phyloP scores from a whole-genome alignment of 2,113 vertebrate species.

The Capricornis sumatraensis region DNA sequence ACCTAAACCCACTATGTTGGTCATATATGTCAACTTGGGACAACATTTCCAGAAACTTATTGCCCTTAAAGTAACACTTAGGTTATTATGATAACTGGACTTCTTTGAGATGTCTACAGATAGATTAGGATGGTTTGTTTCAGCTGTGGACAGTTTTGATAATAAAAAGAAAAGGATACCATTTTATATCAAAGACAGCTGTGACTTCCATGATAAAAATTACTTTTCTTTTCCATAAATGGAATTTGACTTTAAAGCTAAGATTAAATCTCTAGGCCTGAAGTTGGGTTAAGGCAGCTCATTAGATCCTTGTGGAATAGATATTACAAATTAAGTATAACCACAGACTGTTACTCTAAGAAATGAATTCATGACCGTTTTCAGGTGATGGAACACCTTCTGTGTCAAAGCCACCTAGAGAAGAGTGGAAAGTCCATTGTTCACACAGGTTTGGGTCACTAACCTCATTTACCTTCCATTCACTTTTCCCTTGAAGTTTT shows the following conservation, averaged over 20 bases:
- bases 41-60: slow-evolving; percentile 37
- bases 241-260: not conserved
- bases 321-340: not conserved
- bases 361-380: not conserved
- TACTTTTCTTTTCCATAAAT: not conserved
- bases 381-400: not conserved
- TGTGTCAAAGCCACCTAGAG: not conserved
- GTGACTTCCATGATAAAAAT: not conserved
- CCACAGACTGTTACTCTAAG: not conserved
- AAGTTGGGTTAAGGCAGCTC: not conserved
- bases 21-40: slow-evolving; percentile 55
- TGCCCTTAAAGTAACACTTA: slow-evolving; percentile 60
- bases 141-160: slow-evolving; percentile 46
- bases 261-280: not conserved
- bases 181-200: not conserved
- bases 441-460: not conserved
- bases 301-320: not conserved
- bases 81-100: slow-evolving; percentile 70
- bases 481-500: not conserved
- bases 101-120: slow-evolving; percentile 58
- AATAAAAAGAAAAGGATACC: slow-evolving; percentile 33
- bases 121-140: slow-evolving; percentile 36
- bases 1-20: slow-evolving; percentile 36
- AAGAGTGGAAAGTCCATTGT: not conserved
- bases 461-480: not conserved